These are phyloP conservation scores for Pachycephala philippinensis DNA, from an alignment of 2,113 vertebrate species.

Conservation along the genomic window DNA sequence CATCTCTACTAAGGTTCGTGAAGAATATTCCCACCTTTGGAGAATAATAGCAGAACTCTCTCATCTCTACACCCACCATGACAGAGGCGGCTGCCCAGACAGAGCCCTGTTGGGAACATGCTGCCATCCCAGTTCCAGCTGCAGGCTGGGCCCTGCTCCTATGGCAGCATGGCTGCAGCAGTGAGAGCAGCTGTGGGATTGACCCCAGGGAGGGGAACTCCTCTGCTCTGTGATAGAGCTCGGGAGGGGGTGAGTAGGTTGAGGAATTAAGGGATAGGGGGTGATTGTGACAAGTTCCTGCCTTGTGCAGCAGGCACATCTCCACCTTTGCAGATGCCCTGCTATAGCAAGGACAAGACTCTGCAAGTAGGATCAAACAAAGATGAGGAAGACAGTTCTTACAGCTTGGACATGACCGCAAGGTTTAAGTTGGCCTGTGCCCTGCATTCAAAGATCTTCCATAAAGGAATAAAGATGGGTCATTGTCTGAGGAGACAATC, in stretches of 20 bases:
- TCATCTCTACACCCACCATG: neutral
- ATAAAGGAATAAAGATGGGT: neutral
- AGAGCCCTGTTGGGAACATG: neutral
- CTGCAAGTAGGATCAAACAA: neutral
- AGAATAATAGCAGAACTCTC: neutral
- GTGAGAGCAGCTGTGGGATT: neutral
- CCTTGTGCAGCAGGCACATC: rapidly evolving
- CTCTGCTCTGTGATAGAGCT: neutral
- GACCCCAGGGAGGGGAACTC: neutral
- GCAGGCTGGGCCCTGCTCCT: neutral
- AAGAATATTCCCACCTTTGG: neutral
- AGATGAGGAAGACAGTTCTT: neutral
- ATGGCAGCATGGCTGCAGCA: neutral
- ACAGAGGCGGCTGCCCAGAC: neutral
- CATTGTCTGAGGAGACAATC: neutral
- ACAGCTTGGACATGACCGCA: neutral
- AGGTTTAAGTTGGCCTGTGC: neutral
- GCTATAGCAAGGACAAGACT: neutral
- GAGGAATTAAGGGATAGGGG: neutral
- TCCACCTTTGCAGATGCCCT: neutral
- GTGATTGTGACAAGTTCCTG: neutral
- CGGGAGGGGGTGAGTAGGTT: rapidly evolving
- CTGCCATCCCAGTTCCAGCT: neutral
- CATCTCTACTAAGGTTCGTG: neutral
- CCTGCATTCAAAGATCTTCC: neutral